Percentiles rank a stretch among this genome's conserved stretches.
These are phyloP conservation scores for Calameuta filiformis DNA, from an alignment of 2,888 invertebrate genomes.

Conservation along the genomic window DNA sequence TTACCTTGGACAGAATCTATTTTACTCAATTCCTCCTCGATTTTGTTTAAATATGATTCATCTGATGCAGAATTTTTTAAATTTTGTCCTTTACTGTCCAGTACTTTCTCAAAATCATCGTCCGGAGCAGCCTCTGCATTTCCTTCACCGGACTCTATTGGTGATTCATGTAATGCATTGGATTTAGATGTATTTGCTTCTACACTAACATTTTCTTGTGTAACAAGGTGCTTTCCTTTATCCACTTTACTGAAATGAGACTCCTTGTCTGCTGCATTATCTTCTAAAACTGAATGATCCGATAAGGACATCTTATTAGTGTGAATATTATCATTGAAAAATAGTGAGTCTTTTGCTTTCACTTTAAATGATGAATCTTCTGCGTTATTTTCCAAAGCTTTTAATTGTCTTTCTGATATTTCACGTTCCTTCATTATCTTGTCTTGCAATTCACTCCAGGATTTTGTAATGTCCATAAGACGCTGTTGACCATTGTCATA, in stretches of 20 bases:
- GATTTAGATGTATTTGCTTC: not conserved
- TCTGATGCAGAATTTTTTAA: not conserved
- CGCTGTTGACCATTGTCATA: conserved; percentile 18
- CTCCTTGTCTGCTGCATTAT: not conserved
- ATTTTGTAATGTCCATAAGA: conserved; percentile 31
- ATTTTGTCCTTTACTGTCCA: not conserved
- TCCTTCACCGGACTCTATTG: not conserved
- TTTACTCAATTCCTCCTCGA: not conserved
- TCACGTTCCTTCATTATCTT: conserved; percentile 35
- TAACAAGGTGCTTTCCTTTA: not conserved
- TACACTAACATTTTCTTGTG: not conserved
- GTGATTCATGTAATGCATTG: not conserved
- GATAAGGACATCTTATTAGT: not conserved
- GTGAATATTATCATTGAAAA: not conserved
- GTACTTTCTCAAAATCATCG: not conserved
- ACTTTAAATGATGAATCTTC: not conserved
- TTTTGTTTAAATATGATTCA: not conserved
- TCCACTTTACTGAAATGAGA: not conserved
- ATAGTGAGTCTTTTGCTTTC: not conserved
- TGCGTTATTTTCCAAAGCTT: conserved; percentile 18
- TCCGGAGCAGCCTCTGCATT: not conserved
- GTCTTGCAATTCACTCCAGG: conserved; percentile 35
- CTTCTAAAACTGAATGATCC: not conserved
- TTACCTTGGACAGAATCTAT: not conserved
- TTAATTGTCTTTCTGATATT: conserved; percentile 31